A percentile compares a stretch with the other conserved stretches of the same genome.
These are phyloP conservation scores for Peromyscus aztecus DNA, from an alignment of 2,797 vertebrate genomes.

Conservation along the genomic window DNA sequence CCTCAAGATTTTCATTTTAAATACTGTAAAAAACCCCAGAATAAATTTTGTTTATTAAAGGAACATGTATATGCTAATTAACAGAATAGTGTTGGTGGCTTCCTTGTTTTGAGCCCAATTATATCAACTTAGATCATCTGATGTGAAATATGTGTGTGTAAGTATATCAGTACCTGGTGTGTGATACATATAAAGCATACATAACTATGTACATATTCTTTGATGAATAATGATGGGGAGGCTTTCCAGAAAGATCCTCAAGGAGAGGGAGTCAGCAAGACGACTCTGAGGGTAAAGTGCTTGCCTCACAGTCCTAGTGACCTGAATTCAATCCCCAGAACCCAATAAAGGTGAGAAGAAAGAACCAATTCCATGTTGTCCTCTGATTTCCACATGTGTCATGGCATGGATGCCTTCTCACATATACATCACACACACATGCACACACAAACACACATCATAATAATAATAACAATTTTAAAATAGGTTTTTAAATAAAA, in stretches of 20 bases:
- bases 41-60: slow-evolving; percentile 44
- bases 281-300: background rate
- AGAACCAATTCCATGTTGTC: background rate
- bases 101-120: slow-evolving; percentile 25
- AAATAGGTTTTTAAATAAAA: background rate
- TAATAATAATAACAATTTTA: background rate
- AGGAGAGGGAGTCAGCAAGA: background rate
- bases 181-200: background rate
- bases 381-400: background rate
- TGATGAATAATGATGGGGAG: slow-evolving; percentile 19
- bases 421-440: background rate
- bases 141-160: background rate
- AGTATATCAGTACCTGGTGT: background rate
- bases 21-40: background rate
- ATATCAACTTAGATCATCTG: slow-evolving; percentile 4
- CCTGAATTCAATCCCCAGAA: background rate
- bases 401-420: background rate
- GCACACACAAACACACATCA: background rate
- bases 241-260: background rate
- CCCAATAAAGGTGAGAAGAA: background rate
- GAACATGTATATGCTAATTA: background rate
- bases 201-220: background rate
- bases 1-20: slow-evolving; percentile 15
- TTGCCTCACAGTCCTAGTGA: background rate
- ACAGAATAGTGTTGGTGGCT: background rate